Conservation (phyloP, 2,888 invertebrate species). For the Polydesmus complanatus region DNA sequence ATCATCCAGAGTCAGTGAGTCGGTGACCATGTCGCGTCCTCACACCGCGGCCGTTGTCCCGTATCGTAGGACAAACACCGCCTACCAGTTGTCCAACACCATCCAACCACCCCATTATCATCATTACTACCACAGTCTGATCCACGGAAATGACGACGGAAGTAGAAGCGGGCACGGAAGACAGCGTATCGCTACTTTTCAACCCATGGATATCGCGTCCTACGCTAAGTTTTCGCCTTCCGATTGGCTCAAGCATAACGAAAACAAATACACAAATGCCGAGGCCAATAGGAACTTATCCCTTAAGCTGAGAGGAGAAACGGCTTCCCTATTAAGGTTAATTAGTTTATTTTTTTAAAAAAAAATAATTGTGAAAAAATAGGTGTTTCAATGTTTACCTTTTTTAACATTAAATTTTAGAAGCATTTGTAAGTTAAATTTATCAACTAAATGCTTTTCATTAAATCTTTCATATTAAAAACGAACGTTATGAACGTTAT, state of each 20-base stretch:
- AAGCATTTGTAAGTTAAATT: no score
- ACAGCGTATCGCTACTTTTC: not conserved
- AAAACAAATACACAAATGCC: constrained; percentile 11
- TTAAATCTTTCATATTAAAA: no score
- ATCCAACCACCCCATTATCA: not conserved
- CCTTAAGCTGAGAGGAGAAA: constrained; percentile 13
- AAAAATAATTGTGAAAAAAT: no score
- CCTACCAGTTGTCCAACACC: not conserved
- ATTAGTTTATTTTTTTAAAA: not conserved
- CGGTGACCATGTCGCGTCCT: constrained; percentile 16
- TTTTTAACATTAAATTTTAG: no score
- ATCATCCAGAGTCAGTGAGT: not conserved
- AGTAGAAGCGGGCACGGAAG: not conserved
- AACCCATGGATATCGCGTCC: constrained; percentile 9
- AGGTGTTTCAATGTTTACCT: no score
- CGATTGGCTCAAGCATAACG: constrained; percentile 15
- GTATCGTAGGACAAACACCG: constrained; percentile 1
- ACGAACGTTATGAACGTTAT: no score
- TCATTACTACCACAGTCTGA: constrained; percentile 2
- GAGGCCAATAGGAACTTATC: constrained; percentile 16
- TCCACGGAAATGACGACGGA: not conserved
- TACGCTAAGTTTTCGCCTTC: constrained; percentile 16
- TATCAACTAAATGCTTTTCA: no score
- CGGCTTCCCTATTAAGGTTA: constrained; percentile 14
- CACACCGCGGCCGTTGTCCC: constrained; percentile 23